Percentiles rank a stretch among this genome's conserved stretches.
These are phyloP conservation scores for Cosmia trapezina DNA, from an alignment of 2,888 invertebrate genomes.

Conservation along the genomic window DNA sequence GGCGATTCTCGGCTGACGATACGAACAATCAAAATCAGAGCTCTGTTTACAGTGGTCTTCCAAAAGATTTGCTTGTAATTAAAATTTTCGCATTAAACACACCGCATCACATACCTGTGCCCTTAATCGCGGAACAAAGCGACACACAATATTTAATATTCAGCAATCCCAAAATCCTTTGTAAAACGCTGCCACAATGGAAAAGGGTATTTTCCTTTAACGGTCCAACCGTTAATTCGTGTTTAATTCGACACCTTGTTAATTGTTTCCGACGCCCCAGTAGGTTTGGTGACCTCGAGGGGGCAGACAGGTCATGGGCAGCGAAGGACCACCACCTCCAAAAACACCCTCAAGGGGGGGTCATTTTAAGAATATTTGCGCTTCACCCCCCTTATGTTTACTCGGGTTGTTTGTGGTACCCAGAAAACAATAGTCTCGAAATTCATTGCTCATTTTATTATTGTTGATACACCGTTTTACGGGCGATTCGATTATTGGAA, in stretches of 20 bases:
- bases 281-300: constrained; percentile 88
- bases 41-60: constrained; percentile 53
- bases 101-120: constrained; percentile 77
- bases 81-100: constrained; percentile 76
- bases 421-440: constrained; percentile 90
- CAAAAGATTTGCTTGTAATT: constrained; percentile 72
- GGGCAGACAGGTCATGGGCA: constrained; percentile 81
- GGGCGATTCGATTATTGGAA: constrained; percentile 90
- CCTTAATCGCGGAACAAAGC: constrained; percentile 86
- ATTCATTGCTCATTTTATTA: constrained; percentile 91
- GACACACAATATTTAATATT: constrained; percentile 89
- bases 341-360: constrained; percentile 81
- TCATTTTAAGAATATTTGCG: constrained; percentile 90
- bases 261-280: constrained; percentile 89
- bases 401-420: constrained; percentile 89
- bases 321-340: constrained; percentile 78
- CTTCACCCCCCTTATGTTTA: constrained; percentile 87
- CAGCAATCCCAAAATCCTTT: constrained; percentile 89
- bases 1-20: constrained; percentile 16
- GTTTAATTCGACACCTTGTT: constrained; percentile 91
- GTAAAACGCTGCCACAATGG: constrained; percentile 87
- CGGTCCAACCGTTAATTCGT: constrained; percentile 89
- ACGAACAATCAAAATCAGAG: constrained; percentile 49
- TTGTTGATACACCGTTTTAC: constrained; percentile 90
- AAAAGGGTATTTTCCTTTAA: constrained; percentile 90